phyloP scores from a whole-genome alignment of 2,888 invertebrate species.

The Tetropium fuscum region DNA sequence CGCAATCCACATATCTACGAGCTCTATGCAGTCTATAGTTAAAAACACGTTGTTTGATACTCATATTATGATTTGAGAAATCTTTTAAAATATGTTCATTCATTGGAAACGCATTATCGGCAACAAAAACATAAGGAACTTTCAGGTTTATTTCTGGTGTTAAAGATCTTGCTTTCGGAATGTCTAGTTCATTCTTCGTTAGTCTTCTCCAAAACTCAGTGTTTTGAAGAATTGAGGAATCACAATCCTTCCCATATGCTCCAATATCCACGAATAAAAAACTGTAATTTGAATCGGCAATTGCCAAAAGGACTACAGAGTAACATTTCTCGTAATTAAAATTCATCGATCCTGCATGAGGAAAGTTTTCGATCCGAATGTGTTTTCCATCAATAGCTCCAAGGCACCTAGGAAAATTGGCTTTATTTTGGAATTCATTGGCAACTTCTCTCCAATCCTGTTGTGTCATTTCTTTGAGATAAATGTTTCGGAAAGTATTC shows the following conservation, averaged over 20 bases:
- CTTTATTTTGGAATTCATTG: constrained; percentile 37
- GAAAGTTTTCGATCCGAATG: constrained; percentile 41
- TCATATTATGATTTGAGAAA: constrained; percentile 32
- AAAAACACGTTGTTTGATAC: constrained; percentile 36
- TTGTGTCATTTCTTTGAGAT: constrained; percentile 33
- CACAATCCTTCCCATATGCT: constrained; percentile 42
- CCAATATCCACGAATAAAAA: constrained; percentile 41
- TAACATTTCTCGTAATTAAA: constrained; percentile 43
- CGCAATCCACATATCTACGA: constrained; percentile 39
- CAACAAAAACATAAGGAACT: constrained; percentile 38
- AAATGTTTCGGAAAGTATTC: constrained; percentile 24
- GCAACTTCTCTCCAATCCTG: constrained; percentile 38
- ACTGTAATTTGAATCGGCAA: constrained; percentile 39
- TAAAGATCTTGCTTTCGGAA: constrained; percentile 34
- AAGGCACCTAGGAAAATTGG: constrained; percentile 38
- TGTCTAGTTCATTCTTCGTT: constrained; percentile 25
- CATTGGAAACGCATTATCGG: constrained; percentile 34
- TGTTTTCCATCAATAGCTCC: constrained; percentile 41
- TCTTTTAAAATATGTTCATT: constrained; percentile 29
- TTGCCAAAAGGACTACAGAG: constrained; percentile 43
- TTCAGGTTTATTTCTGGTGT: constrained; percentile 12
- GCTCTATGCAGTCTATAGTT: constrained; percentile 37
- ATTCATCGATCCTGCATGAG: constrained; percentile 37
- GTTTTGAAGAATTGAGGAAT: constrained; percentile 41
- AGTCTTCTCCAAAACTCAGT: constrained; percentile 39